phyloP scores from a whole-genome alignment of 2,113 vertebrate species.

The Crotalus tigris region DNA sequence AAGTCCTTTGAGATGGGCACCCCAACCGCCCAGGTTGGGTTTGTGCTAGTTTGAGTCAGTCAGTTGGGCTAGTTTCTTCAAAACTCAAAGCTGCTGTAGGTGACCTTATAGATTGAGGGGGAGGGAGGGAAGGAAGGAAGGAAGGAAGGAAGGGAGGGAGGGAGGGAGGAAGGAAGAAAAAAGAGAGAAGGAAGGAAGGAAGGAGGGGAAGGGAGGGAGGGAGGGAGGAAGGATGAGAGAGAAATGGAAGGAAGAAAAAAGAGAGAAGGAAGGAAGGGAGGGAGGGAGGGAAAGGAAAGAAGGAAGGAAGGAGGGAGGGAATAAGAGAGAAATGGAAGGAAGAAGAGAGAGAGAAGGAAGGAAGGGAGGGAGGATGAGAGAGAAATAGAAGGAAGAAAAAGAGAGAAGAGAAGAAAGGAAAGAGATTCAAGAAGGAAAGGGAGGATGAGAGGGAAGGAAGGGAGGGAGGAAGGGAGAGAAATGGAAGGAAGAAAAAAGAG shows the following conservation, averaged over 20 bases:
- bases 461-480: too few relatives aligned
- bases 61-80: too few relatives aligned
- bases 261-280: too few relatives aligned
- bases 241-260: rapidly evolving
- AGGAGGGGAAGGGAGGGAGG: not conserved
- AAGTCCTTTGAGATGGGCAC: not conserved
- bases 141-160: not conserved
- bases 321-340: not conserved
- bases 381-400: not conserved
- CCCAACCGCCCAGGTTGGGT: not conserved
- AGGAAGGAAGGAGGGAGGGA: too few relatives aligned
- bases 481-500: not conserved
- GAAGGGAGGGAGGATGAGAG: too few relatives aligned
- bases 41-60: too few relatives aligned
- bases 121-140: not conserved
- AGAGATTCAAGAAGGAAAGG: too few relatives aligned
- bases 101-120: not conserved
- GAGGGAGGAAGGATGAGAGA: rapidly evolving
- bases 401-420: too few relatives aligned
- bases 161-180: not conserved
- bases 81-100: too few relatives aligned
- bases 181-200: too few relatives aligned
- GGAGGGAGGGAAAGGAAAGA: not conserved
- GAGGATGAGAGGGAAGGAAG: not conserved
- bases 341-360: too few relatives aligned